Conservation (phyloP, 2,113 vertebrate genomes). For the Dipodomys stephensi region DNA sequence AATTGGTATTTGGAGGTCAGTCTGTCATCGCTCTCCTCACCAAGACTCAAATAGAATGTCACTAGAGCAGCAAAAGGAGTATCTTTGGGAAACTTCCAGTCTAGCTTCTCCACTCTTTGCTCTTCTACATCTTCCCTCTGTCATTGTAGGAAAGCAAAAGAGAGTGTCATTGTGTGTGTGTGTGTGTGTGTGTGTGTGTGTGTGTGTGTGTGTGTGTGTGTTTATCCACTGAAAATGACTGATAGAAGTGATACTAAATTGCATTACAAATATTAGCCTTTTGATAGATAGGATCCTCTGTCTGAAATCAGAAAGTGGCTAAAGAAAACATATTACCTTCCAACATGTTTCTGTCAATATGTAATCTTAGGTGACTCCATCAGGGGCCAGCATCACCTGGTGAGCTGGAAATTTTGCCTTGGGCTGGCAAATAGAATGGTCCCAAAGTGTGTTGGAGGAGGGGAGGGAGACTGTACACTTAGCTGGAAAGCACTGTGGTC, state of each 20-base stretch:
- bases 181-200: not conserved
- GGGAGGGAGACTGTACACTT: too few relatives aligned
- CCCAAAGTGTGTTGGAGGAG: too few relatives aligned
- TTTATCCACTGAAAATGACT: not conserved
- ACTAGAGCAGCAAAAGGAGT: not conserved
- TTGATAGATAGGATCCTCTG: not conserved
- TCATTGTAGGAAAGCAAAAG: not conserved
- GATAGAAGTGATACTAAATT: not conserved
- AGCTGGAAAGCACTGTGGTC: not conserved
- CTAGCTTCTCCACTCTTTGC: not conserved
- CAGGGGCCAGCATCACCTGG: not conserved
- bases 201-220: not conserved
- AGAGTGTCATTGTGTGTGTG: not conserved
- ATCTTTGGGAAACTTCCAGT: not conserved
- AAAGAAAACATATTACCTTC: slow-evolving; percentile 22
- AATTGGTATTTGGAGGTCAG: not conserved
- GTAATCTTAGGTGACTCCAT: not conserved
- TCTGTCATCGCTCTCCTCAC: too few relatives aligned
- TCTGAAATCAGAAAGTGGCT: slow-evolving; percentile 39
- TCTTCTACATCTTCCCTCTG: not conserved
- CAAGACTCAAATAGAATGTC: not conserved
- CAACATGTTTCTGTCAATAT: not conserved
- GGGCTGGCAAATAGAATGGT: not conserved
- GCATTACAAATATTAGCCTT: not conserved
- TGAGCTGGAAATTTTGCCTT: not conserved